Base-by-base conservation (phyloP, 2,797 vertebrate genomes). In the Crocodylus rhombifer region DNA sequence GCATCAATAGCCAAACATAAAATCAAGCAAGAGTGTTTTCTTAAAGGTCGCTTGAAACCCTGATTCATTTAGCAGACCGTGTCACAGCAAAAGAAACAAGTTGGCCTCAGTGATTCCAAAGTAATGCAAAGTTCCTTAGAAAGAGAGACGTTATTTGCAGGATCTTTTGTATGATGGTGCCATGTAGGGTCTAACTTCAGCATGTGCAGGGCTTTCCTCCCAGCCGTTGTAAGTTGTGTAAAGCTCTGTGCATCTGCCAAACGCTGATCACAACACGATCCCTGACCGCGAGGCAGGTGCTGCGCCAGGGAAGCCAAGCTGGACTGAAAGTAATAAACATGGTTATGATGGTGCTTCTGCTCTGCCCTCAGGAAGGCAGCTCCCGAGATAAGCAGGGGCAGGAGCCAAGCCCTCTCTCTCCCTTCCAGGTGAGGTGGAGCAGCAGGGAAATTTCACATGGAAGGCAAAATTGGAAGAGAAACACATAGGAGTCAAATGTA, bases 291-390 rank as follows among this genome's bases (percentile, higher is more conserved):
- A 36, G 67, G 30, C 11, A 14, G 20, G 33, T 10, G 10, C 30
- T 69, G 33, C 14, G 20, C 30, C 42, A 42, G 42, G 42, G 42
- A 42, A 42, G 42, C 42, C 42, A 42, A 42, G 42, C 8, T 42
- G 42, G 42, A 42, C 42, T 42, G 42, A 42, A 42, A 42, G 42
- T 42, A 42, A 42, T 42, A 42, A 42, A 42, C 42, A 42, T 42
- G 42, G 14, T 95, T 78, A 64, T 76, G 91, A 86, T 95, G 93
- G 91, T 88, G 92, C 95, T 96, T 95, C 86, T 94, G 92, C 58
- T 60, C 82, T 0, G 1, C 55, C 90, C 69, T 77, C 0, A 51
- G 73, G 76, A 73, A 76, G 0, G 25, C 80, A 84, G 83, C 88
- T 82, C 62, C 0, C 6, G 90, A 81, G 95, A 91, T 87, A 95